A percentile compares a stretch with the other conserved stretches of the same genome.
Evolutionary conservation across 2,888 invertebrate genomes (phyloP).

Genomic region (Parnassius orleans): DNA sequence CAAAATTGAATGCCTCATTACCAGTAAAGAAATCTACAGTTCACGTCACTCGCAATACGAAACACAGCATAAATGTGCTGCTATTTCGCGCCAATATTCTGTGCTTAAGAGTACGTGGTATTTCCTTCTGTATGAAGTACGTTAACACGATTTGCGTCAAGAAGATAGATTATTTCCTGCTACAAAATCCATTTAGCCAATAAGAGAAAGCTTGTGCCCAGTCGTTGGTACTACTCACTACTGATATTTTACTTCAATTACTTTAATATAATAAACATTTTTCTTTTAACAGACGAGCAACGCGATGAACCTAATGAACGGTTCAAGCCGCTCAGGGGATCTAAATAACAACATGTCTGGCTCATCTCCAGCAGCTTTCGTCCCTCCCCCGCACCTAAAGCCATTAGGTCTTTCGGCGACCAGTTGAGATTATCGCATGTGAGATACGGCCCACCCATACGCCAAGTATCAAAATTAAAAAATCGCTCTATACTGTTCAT

Average conservation of each 20-base stretch:
- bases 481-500: slow-evolving; percentile 12
- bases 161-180: too few species aligned
- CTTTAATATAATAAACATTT: not conserved
- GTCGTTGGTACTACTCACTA: too few species aligned
- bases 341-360: slow-evolving; percentile 86
- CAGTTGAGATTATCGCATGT: slow-evolving; percentile 82
- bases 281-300: slow-evolving; percentile 60
- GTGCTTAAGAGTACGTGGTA: too few species aligned
- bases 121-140: too few species aligned
- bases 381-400: slow-evolving; percentile 78
- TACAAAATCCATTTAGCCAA: too few species aligned
- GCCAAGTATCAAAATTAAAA: slow-evolving; percentile 69
- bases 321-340: slow-evolving; percentile 79
- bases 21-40: too few species aligned
- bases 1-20: too few species aligned
- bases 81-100: too few species aligned
- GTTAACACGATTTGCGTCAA: too few species aligned
- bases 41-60: too few species aligned
- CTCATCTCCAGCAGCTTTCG: slow-evolving; percentile 67
- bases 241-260: not conserved
- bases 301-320: slow-evolving; percentile 80
- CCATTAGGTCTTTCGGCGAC: slow-evolving; percentile 82
- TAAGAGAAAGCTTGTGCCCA: too few species aligned
- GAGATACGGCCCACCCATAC: slow-evolving; percentile 73
- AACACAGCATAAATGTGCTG: too few species aligned